These are phyloP conservation scores for Corythoichthys intestinalis DNA, from an alignment of 2,113 vertebrate species.

Conservation along the genomic window DNA sequence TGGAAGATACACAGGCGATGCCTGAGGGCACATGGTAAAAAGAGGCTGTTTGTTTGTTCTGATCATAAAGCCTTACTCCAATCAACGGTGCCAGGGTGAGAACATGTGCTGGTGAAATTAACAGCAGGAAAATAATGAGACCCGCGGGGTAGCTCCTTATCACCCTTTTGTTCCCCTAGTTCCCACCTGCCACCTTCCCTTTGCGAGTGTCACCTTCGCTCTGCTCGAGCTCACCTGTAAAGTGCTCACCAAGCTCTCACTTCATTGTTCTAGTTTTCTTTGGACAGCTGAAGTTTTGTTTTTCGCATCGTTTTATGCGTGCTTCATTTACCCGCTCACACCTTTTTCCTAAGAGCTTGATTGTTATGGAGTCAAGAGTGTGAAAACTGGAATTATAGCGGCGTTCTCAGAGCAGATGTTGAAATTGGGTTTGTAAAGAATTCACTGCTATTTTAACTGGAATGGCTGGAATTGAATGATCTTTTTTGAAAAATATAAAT, in stretches of 20 bases:
- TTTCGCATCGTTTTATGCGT: conserved; percentile 8
- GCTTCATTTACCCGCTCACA: conserved; percentile 6
- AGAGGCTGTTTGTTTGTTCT: conserved; percentile 37
- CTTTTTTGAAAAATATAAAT: too few species aligned
- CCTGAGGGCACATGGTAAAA: conserved; percentile 10
- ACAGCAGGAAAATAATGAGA: conserved; percentile 82
- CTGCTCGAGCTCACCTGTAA: conserved; percentile 54
- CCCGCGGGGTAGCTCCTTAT: conserved; percentile 75
- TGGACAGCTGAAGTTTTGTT: conserved; percentile 12
- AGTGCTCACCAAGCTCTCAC: conserved; percentile 55
- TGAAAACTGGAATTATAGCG: conserved; percentile 8
- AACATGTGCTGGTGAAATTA: conserved; percentile 78
- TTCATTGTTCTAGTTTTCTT: conserved; percentile 18
- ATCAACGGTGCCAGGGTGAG: conserved; percentile 76
- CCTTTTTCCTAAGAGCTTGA: conserved; percentile 7
- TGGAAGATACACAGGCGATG: conserved; percentile 6
- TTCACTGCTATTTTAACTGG: neutral
- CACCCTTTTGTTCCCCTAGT: conserved; percentile 66
- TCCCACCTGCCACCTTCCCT: conserved; percentile 70
- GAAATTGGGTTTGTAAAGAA: neutral
- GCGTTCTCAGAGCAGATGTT: conserved; percentile 7
- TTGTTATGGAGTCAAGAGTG: conserved; percentile 1
- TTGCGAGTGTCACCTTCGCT: conserved; percentile 42
- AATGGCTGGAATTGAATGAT: too few species aligned
- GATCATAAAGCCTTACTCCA: conserved; percentile 59